phyloP scores from a whole-genome alignment of 2,888 invertebrate species.

The Caradrina kadenii region DNA sequence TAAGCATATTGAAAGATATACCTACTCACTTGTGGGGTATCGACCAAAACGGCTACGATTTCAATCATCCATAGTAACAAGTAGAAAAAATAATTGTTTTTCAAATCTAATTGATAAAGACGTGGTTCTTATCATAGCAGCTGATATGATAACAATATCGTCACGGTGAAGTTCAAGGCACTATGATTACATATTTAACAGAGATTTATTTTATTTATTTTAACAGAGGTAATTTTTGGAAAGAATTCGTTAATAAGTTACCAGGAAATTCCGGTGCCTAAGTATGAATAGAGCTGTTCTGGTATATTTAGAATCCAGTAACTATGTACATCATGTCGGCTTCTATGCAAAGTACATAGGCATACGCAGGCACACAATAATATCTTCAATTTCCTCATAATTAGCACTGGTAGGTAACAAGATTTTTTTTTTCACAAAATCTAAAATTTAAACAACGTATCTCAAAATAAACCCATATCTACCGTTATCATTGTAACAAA shows the following conservation, averaged over 20 bases:
- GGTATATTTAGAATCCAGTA: too few species aligned
- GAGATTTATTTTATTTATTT: not conserved
- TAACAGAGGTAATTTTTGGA: too few species aligned
- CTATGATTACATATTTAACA: not conserved
- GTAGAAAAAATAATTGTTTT: constrained; percentile 5
- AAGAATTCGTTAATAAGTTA: not conserved
- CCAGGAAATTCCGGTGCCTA: too few species aligned
- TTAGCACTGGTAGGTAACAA: too few species aligned
- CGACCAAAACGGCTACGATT: not conserved
- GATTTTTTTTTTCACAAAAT: not conserved
- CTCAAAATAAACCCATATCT: constrained; percentile 13
- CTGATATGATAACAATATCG: constrained; percentile 14
- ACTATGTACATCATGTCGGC: not conserved
- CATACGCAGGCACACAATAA: not conserved
- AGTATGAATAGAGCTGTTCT: too few species aligned
- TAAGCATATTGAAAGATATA: too few species aligned
- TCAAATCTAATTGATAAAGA: constrained; percentile 22
- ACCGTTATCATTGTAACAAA: constrained; percentile 25
- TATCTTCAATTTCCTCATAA: not conserved
- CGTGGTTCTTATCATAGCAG: constrained; percentile 19
- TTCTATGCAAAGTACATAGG: not conserved
- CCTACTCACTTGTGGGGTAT: not conserved
- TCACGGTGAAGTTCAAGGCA: constrained; percentile 30
- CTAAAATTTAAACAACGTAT: not conserved
- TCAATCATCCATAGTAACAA: constrained; percentile 6